Conservation (phyloP, 2,888 invertebrate genomes). For the Margaritifera margaritifera region DNA sequence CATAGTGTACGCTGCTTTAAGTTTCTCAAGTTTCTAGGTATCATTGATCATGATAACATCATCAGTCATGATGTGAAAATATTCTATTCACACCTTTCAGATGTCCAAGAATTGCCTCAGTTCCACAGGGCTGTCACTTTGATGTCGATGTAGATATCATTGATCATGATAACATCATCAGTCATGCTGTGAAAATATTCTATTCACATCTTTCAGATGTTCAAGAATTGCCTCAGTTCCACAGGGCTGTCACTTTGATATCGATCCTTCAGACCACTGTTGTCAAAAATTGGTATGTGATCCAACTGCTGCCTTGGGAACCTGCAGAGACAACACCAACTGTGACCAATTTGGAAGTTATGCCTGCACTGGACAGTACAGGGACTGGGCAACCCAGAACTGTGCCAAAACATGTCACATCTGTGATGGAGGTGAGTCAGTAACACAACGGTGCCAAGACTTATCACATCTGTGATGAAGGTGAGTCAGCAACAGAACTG, state of each 20-base stretch:
- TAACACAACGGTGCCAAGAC: too few relatives aligned
- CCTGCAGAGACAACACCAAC: constrained; percentile 40
- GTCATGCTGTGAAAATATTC: too few relatives aligned
- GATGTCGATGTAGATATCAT: too few relatives aligned
- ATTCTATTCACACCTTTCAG: constrained; percentile 16
- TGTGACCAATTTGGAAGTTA: constrained; percentile 37
- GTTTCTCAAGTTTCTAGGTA: too few relatives aligned
- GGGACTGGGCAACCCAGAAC: constrained; percentile 43
- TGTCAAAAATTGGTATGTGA: constrained; percentile 51
- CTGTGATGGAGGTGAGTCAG: constrained; percentile 31
- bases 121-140: constrained; percentile 48
- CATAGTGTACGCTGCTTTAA: too few relatives aligned
- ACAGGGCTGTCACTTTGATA: constrained; percentile 41
- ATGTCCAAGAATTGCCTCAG: constrained; percentile 48
- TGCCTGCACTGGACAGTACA: constrained; percentile 40
- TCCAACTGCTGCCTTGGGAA: constrained; percentile 30
- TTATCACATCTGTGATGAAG: too few relatives aligned
- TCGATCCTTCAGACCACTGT: constrained; percentile 49
- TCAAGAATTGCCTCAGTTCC: constrained; percentile 50
- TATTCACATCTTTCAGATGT: constrained; percentile 33
- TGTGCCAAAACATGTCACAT: constrained; percentile 43
- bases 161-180: too few relatives aligned
- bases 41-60: too few relatives aligned
- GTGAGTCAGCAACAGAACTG: too few relatives aligned
- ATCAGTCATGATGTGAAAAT: too few relatives aligned